Conservation (phyloP, 2,888 invertebrate genomes). For the Philhelius pedissequus region DNA sequence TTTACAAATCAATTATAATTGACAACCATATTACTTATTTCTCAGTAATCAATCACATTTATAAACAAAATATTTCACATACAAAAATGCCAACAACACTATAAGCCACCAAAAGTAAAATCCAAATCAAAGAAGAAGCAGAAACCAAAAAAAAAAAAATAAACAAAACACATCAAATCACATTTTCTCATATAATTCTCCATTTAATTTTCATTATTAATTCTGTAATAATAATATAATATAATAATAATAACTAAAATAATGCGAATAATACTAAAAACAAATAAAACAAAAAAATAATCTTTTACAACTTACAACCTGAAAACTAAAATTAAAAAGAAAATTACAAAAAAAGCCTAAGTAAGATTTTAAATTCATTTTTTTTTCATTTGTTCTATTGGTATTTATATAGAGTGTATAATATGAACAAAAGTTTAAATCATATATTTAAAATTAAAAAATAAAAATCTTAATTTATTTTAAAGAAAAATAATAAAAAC, state of each 20-base stretch:
- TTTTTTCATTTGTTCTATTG: constrained; percentile 39
- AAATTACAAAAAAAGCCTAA: constrained; percentile 50
- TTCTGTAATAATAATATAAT: constrained; percentile 63
- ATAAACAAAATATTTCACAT: no score
- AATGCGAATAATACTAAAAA: constrained; percentile 70
- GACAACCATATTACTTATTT: no score
- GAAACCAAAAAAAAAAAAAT: constrained; percentile 15
- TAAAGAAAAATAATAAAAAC: constrained; percentile 36
- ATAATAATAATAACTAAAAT: constrained; percentile 66
- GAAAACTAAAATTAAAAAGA: constrained; percentile 54
- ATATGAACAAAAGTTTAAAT: constrained; percentile 30
- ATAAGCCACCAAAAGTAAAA: not conserved
- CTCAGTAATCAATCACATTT: no score
- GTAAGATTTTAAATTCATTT: constrained; percentile 15
- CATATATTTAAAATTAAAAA: constrained; percentile 3
- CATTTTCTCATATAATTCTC: constrained; percentile 59
- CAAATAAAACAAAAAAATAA: constrained; percentile 68
- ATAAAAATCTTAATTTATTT: not conserved
- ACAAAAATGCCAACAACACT: not conserved
- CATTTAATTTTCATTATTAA: constrained; percentile 70
- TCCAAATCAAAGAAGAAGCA: not conserved
- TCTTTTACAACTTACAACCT: constrained; percentile 66
- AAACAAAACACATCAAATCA: constrained; percentile 53
- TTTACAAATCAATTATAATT: no score
- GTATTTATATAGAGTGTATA: not conserved